Evolutionary conservation across 23 tunicate species (phyloP).

Genomic region (Phallusia fumigata): DNA sequence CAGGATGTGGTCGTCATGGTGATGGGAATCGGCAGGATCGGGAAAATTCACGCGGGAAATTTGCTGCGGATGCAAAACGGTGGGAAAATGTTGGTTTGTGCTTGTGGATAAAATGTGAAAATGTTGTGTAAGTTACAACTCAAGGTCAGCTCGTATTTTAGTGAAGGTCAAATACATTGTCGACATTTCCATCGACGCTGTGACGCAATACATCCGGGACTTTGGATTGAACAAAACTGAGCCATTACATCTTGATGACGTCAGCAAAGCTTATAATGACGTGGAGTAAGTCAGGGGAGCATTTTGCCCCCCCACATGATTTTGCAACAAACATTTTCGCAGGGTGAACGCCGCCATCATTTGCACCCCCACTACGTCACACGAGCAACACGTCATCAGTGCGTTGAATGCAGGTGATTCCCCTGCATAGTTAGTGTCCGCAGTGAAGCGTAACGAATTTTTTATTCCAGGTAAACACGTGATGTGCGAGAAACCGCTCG

Average conservation of each 20-base stretch:
- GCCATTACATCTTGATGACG: conserved; percentile 38
- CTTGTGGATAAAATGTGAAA: no score
- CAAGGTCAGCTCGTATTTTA: not conserved
- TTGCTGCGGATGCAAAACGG: conserved; percentile 35
- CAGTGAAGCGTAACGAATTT: not conserved
- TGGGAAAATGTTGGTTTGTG: not conserved
- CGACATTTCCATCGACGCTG: conserved; percentile 19
- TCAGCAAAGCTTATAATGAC: conserved; percentile 23
- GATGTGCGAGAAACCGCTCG: conserved; percentile 53
- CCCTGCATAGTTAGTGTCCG: no score
- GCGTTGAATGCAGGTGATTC: conserved; percentile 20
- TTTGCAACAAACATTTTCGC: not conserved
- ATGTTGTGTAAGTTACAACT: no score
- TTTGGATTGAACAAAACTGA: conserved; percentile 8
- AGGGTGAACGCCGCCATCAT: conserved; percentile 36
- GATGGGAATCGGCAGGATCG: conserved; percentile 48
- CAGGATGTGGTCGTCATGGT: conserved; percentile 23
- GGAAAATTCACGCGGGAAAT: conserved; percentile 45
- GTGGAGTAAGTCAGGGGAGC: not conserved
- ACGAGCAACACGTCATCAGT: conserved; percentile 23
- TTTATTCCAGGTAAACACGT: conserved; percentile 39
- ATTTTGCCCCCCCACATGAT: no score
- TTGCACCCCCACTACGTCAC: conserved; percentile 41
- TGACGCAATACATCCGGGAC: conserved; percentile 25
- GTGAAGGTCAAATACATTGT: conserved; percentile 38